Conservation (phyloP, 2,888 invertebrate species). For the Megalurothrips usitatus region DNA sequence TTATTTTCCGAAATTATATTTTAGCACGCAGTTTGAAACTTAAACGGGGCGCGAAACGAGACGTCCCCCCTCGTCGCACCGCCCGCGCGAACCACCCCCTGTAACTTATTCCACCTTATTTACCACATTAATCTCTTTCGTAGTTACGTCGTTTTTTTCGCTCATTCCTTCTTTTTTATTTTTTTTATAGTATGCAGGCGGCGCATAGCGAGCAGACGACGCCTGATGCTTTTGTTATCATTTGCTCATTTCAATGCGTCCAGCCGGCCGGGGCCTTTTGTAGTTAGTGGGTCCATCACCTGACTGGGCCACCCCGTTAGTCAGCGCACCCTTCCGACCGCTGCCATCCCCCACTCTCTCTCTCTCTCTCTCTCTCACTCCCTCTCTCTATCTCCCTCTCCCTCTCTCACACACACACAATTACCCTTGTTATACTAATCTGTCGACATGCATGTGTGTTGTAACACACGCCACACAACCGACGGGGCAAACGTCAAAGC, state of each 20-base stretch:
- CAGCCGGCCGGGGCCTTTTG: not conserved
- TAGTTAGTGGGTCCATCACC: not conserved
- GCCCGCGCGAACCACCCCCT: too few species aligned
- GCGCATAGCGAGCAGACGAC: too few species aligned
- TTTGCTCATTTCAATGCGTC: constrained; percentile 4
- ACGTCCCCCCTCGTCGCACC: too few species aligned
- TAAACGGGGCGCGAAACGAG: too few species aligned
- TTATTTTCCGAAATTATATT: too few species aligned
- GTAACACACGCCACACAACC: not conserved
- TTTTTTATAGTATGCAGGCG: too few species aligned
- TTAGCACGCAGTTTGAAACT: too few species aligned
- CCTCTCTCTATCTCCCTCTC: not conserved
- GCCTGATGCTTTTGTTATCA: not conserved
- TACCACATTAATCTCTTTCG: too few species aligned
- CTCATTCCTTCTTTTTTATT: too few species aligned
- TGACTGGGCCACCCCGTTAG: not conserved
- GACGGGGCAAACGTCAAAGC: too few species aligned
- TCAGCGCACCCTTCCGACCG: not conserved
- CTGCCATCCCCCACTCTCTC: not conserved
- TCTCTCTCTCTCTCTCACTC: not conserved
- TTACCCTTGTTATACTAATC: constrained; percentile 25
- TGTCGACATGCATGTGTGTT: constrained; percentile 13
- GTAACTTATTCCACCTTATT: too few species aligned
- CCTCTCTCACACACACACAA: constrained; percentile 15
- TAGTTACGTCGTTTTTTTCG: too few species aligned